Base-by-base conservation (phyloP, 23 tunicate species). In the Halocynthia aurantium region DNA sequence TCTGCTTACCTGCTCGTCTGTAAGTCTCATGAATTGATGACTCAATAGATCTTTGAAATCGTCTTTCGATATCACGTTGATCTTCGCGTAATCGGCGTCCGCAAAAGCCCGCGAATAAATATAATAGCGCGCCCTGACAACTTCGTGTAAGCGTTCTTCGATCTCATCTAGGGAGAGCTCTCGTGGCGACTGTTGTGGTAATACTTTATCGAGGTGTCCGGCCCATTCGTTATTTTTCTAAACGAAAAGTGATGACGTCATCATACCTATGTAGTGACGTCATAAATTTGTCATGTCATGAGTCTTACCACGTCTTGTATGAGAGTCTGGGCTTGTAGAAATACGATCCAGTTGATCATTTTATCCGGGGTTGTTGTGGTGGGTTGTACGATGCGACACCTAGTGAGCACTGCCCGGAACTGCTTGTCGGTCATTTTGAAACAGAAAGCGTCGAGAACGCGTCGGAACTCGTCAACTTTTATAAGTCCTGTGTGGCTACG, bases 11-110 rank as follows among this genome's bases (percentile, higher is more conserved):
- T 90, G 90, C 10, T 81, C 86, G 51, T 85, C 84, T 44, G 76
- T 81, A 7, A 90, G 78, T 71, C 90, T 71, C 97, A 85, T 85
- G 61, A 90, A 76, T 54, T 90, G 81, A 50, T 80, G 82, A 72
- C 85, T 77, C 55, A 90, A 13, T 17, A 85, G 73, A 8, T 85
- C 90, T 44, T 90, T 68, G 63, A 90, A 90, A 72, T 90, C 97
- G 2, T 85, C 90, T 58, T 81, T 85, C 10, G 97, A 90, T 50
- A 90, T 86, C 12, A 90, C 97, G 50, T 54, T 81, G 61, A 90
- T 90, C 67, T 85, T 85, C n/a, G 90, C 97, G 69, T 90, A 90
- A 72, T 90, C 97, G n/a, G 76, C 70, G 54, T 90, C 90, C 17
- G 86, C 81, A 65, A 90, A 84, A 19, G 75, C 86, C n/a, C 83